Conservation (phyloP, 2,888 invertebrate species). For the Lapara coniferarum region DNA sequence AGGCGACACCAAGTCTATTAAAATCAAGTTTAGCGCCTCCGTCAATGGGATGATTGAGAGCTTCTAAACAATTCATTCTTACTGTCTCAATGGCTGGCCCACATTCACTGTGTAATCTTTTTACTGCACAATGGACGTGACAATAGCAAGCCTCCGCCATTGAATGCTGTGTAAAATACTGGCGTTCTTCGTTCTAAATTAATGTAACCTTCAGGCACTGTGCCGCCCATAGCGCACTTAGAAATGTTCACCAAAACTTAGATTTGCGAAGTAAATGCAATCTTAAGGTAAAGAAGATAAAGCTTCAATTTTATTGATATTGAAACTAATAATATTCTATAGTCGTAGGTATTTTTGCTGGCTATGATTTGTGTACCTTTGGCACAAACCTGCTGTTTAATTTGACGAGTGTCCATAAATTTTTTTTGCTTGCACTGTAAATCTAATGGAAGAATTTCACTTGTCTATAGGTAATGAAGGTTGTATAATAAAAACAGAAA, state of each 20-base stretch:
- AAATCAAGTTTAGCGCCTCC: slow-evolving; percentile 78
- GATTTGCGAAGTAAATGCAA: slow-evolving; percentile 19
- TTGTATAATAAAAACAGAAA: not conserved
- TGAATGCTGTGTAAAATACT: slow-evolving; percentile 66
- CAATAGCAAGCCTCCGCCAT: slow-evolving; percentile 69
- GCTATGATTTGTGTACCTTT: slow-evolving; percentile 56
- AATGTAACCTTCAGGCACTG: slow-evolving; percentile 63
- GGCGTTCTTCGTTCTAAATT: slow-evolving; percentile 69
- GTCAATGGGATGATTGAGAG: slow-evolving; percentile 81
- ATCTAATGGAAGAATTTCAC: slow-evolving; percentile 43
- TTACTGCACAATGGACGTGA: slow-evolving; percentile 69
- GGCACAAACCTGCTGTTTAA: slow-evolving; percentile 62
- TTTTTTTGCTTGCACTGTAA: slow-evolving; percentile 42
- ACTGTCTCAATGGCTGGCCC: slow-evolving; percentile 74
- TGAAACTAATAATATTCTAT: slow-evolving; percentile 31
- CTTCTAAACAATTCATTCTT: slow-evolving; percentile 74
- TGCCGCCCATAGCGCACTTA: slow-evolving; percentile 60
- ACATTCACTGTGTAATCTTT: slow-evolving; percentile 78
- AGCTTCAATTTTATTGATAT: not conserved
- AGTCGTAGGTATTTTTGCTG: slow-evolving; percentile 68
- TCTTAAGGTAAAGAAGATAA: not conserved
- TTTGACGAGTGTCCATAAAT: slow-evolving; percentile 62
- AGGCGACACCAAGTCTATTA: slow-evolving; percentile 82
- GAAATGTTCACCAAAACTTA: slow-evolving; percentile 35
- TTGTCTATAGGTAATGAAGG: not conserved